phyloP scores from a whole-genome alignment of 1,140 invertebrate species.

The Trichonephila clavata region DNA sequence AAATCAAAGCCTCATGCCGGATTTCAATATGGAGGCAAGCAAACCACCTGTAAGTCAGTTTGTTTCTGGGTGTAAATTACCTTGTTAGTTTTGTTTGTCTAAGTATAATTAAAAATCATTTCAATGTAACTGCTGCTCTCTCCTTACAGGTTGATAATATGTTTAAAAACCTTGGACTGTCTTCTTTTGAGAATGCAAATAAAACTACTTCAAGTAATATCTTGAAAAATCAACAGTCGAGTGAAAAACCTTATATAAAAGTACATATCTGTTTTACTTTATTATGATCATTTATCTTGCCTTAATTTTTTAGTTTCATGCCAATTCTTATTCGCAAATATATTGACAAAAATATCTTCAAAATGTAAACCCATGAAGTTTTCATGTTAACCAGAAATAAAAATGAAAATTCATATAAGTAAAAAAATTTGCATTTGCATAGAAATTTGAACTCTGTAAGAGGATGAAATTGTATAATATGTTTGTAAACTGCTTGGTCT shows the following conservation, averaged over 20 bases:
- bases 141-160: conserved; percentile 63
- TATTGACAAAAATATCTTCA: too few species aligned
- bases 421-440: too few species aligned
- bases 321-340: too few species aligned
- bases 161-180: conserved; percentile 72
- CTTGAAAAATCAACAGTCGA: not conserved
- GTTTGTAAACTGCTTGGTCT: too few species aligned
- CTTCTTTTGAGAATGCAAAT: conserved; percentile 15
- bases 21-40: conserved; percentile 23
- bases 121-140: not conserved
- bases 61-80: not conserved
- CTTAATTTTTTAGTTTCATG: too few species aligned
- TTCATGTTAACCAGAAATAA: too few species aligned
- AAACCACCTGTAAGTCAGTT: conserved; percentile 31
- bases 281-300: not conserved
- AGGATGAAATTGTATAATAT: too few species aligned
- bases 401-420: too few species aligned
- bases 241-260: conserved; percentile 48
- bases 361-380: too few species aligned
- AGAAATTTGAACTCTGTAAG: too few species aligned
- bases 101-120: too few species aligned
- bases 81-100: not conserved
- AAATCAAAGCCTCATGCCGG: conserved; percentile 58
- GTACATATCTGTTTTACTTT: not conserved
- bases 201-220: conserved; percentile 18